Evolutionary conservation across 2,113 vertebrate species (phyloP).

Genomic region (Antennarius striatus): DNA sequence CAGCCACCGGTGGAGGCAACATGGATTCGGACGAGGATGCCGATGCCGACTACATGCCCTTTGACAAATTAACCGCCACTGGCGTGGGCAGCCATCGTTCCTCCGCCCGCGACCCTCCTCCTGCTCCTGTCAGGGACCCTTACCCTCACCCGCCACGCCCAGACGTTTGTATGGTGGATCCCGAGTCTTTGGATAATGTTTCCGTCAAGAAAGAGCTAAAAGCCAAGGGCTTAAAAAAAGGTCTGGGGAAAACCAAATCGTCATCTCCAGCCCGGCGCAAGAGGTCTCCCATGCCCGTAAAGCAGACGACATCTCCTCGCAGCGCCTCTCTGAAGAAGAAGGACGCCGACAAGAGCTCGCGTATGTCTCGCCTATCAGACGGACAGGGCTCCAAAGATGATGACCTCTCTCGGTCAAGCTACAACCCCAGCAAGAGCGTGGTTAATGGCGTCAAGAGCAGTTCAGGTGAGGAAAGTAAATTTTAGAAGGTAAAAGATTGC

Average conservation of each 20-base stretch:
- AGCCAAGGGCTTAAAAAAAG: slow-evolving; percentile 84
- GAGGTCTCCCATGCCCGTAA: slow-evolving; percentile 85
- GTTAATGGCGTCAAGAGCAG: slow-evolving; percentile 86
- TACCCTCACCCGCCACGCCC: slow-evolving; percentile 87
- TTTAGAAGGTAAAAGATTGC: background rate
- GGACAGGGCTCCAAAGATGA: slow-evolving; percentile 85
- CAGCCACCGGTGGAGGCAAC: slow-evolving; percentile 85
- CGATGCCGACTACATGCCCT: slow-evolving; percentile 90
- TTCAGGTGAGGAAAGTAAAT: slow-evolving; percentile 75
- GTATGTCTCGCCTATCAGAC: slow-evolving; percentile 76
- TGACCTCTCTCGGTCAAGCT: slow-evolving; percentile 82
- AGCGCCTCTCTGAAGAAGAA: slow-evolving; percentile 82
- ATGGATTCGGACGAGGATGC: slow-evolving; percentile 93
- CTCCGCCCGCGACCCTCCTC: slow-evolving; percentile 87
- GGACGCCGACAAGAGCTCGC: slow-evolving; percentile 82
- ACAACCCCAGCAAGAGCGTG: slow-evolving; percentile 84
- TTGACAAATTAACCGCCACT: slow-evolving; percentile 81
- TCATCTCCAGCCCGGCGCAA: slow-evolving; percentile 89
- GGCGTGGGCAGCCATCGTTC: slow-evolving; percentile 81
- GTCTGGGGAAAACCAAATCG: slow-evolving; percentile 86
- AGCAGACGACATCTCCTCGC: slow-evolving; percentile 81
- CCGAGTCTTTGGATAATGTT: slow-evolving; percentile 82
- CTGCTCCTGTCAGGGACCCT: slow-evolving; percentile 87
- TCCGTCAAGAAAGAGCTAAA: slow-evolving; percentile 91
- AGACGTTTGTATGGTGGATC: slow-evolving; percentile 97